Evolutionary conservation across 2,113 vertebrate species (phyloP).

Genomic region (Haemorhous mexicanus): DNA sequence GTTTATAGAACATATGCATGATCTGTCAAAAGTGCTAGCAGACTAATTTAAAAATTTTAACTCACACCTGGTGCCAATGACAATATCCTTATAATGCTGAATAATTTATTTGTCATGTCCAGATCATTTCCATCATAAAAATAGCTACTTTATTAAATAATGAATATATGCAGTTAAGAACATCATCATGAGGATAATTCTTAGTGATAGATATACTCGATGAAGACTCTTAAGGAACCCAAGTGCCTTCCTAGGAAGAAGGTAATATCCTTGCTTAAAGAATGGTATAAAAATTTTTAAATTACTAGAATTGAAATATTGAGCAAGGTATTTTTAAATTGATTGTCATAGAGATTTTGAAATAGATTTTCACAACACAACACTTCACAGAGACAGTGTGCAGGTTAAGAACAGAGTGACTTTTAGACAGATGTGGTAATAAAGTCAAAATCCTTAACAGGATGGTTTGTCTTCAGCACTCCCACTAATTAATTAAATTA

Average conservation of each 20-base stretch:
- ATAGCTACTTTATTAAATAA: slow-evolving; percentile 56
- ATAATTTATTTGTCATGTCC: slow-evolving; percentile 51
- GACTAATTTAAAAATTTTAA: slow-evolving; percentile 26
- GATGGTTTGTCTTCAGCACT: neutral
- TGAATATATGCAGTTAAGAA: slow-evolving; percentile 43
- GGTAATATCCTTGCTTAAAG: neutral
- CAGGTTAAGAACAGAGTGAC: neutral
- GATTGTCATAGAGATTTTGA: neutral
- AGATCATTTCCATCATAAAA: slow-evolving; percentile 46
- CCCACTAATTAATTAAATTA: neutral
- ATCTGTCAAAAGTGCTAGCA: neutral
- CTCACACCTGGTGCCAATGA: slow-evolving; percentile 17
- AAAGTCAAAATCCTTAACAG: neutral
- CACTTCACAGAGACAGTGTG: neutral
- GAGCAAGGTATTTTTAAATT: neutral
- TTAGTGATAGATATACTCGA: slow-evolving; percentile 31
- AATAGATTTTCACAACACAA: neutral
- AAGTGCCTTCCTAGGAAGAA: neutral
- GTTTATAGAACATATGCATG: neutral
- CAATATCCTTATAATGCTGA: slow-evolving; percentile 32
- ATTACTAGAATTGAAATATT: slow-evolving; percentile 25
- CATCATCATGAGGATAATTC: slow-evolving; percentile 50
- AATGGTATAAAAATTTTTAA: neutral
- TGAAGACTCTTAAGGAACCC: neutral
- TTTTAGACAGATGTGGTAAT: neutral